Evolutionary conservation across 2,113 vertebrate genomes (phyloP).

Genomic region (Tetrao urogallus): DNA sequence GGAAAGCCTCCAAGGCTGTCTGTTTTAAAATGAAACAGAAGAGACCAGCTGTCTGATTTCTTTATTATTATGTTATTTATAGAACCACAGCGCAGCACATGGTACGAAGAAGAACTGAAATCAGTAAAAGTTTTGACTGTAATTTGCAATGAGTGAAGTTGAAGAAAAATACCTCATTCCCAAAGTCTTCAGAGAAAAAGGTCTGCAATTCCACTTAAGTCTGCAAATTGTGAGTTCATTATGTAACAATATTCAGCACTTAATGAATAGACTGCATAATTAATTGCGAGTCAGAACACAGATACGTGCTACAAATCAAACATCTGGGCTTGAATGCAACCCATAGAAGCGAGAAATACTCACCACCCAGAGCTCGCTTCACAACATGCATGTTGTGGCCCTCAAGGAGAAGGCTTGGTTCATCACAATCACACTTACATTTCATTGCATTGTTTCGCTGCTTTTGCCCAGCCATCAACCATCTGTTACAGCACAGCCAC

Average conservation of each 20-base stretch:
- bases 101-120: neutral
- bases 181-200: neutral
- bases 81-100: neutral
- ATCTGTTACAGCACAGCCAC: neutral
- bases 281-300: neutral
- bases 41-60: neutral
- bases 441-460: neutral
- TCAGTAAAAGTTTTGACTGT: neutral
- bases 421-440: neutral
- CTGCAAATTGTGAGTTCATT: neutral
- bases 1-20: slow-evolving; percentile 24
- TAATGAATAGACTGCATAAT: neutral
- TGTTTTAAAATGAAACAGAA: neutral
- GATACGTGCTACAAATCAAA: neutral
- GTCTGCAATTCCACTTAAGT: neutral
- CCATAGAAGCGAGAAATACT: neutral
- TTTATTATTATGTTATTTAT: neutral
- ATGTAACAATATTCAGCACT: neutral
- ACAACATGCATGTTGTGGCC: neutral
- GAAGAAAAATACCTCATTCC: neutral
- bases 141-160: neutral
- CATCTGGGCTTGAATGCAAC: neutral
- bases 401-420: neutral
- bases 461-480: neutral
- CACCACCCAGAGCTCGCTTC: neutral